Evolutionary conservation across 2,797 vertebrate genomes (phyloP).

Genomic region (Fratercula arctica): DNA sequence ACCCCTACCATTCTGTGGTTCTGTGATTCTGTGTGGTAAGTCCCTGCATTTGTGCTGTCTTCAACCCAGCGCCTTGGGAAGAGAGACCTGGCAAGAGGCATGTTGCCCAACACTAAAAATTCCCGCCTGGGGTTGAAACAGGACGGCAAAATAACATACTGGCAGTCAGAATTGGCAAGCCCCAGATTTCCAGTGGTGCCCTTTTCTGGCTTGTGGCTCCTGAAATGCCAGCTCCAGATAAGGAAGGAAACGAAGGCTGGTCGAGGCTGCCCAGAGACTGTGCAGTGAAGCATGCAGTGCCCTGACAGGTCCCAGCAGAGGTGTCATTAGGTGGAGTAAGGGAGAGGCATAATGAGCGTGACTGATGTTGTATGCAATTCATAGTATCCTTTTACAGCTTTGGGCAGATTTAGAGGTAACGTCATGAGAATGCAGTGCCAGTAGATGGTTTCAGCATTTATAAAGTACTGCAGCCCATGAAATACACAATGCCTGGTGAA

Average conservation of each 20-base stretch:
- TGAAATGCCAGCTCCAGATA: neutral
- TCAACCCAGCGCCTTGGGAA: neutral
- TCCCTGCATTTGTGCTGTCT: neutral
- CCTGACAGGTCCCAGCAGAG: neutral
- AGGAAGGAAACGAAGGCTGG: neutral
- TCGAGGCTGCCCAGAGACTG: neutral
- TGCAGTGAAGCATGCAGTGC: neutral
- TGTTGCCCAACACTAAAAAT: neutral
- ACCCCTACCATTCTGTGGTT: no score
- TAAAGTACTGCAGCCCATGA: neutral
- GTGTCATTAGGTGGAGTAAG: neutral
- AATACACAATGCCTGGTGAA: neutral
- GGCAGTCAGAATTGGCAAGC: accelerated
- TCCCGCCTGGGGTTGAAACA: neutral
- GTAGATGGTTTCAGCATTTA: neutral
- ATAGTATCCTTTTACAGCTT: neutral
- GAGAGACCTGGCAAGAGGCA: neutral
- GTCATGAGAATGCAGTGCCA: neutral
- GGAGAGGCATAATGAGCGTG: neutral
- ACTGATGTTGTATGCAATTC: neutral
- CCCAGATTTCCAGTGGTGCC: neutral
- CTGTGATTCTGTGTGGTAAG: neutral
- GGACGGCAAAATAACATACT: neutral
- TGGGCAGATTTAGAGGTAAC: neutral
- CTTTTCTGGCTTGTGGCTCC: neutral